Conservation (phyloP, 2,797 vertebrate genomes). For the Trematomus bernacchii region DNA sequence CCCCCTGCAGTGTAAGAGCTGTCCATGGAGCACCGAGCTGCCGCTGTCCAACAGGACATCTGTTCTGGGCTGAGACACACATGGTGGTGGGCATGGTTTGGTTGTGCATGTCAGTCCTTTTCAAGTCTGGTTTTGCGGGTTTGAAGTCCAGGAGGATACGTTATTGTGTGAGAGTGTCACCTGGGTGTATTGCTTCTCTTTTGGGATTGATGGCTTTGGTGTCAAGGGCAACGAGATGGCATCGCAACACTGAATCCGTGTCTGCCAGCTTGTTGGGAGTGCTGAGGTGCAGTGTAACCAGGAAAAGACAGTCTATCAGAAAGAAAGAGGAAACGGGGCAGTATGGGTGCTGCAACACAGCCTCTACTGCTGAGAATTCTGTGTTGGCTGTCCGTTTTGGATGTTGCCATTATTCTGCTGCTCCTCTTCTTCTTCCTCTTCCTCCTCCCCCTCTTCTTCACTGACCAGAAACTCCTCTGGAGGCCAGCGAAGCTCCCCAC, state of each 20-base stretch:
- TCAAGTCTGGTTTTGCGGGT: slow-evolving; percentile 23
- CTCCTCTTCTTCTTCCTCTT: slow-evolving; percentile 82
- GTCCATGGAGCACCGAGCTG: slow-evolving; percentile 61
- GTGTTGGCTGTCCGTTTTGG: slow-evolving; percentile 78
- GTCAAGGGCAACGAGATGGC: slow-evolving; percentile 39
- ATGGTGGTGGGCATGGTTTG: slow-evolving; percentile 22
- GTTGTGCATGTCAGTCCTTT: slow-evolving; percentile 34
- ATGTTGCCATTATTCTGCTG: slow-evolving; percentile 72
- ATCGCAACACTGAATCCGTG: slow-evolving; percentile 32
- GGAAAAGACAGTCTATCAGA: slow-evolving; percentile 48
- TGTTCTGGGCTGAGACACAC: slow-evolving; percentile 48
- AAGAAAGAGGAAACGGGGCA: not conserved
- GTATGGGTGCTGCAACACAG: slow-evolving; percentile 25
- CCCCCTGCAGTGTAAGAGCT: slow-evolving; percentile 49
- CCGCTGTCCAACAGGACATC: slow-evolving; percentile 42
- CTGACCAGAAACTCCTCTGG: slow-evolving; percentile 95
- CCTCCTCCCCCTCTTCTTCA: slow-evolving; percentile 81
- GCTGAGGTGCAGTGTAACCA: slow-evolving; percentile 66
- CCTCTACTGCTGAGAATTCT: slow-evolving; percentile 82
- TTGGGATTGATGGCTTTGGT: slow-evolving; percentile 55
- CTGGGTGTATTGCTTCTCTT: slow-evolving; percentile 59
- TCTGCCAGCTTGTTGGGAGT: slow-evolving; percentile 45
- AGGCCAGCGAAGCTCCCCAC: slow-evolving; percentile 97
- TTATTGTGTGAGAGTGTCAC: slow-evolving; percentile 22
- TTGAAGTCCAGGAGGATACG: slow-evolving; percentile 39